phyloP scores from a whole-genome alignment of 2,797 vertebrate genomes.

The Coregonus suidteri region DNA sequence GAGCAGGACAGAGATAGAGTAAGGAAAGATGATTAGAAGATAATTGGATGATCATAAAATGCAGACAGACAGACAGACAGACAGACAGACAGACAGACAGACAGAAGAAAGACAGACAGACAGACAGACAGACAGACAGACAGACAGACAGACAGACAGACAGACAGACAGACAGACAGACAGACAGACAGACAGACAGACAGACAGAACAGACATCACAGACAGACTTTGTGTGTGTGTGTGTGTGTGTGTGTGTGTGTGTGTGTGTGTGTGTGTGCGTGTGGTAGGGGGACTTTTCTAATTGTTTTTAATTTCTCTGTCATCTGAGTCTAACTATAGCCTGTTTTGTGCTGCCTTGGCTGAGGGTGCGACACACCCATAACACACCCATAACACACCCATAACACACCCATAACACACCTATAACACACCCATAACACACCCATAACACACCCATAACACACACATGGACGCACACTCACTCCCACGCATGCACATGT shows the following conservation, averaged over 20 bases:
- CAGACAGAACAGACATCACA: background rate
- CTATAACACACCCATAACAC: too few species aligned
- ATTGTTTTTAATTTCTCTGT: conserved; percentile 24
- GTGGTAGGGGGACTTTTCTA: conserved; percentile 19
- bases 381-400: too few species aligned
- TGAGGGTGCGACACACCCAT: background rate
- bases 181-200: background rate
- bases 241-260: conserved; percentile 16
- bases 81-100: conserved; percentile 14
- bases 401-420: too few species aligned
- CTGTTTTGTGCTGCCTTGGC: background rate
- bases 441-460: too few species aligned
- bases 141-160: conserved; percentile 3
- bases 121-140: conserved; percentile 16
- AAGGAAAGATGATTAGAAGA: background rate
- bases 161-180: conserved; percentile 12
- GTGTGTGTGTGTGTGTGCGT: conserved; percentile 26
- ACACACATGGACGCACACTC: background rate
- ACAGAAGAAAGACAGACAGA: background rate
- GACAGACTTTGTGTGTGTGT: conserved; percentile 20
- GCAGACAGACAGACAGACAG: background rate
- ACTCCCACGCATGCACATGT: too few species aligned
- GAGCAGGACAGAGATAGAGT: conserved; percentile 2
- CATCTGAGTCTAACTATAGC: background rate
- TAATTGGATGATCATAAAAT: background rate